These are phyloP conservation scores for Noctua janthe DNA, from an alignment of 2,888 invertebrate genomes.

Conservation along the genomic window DNA sequence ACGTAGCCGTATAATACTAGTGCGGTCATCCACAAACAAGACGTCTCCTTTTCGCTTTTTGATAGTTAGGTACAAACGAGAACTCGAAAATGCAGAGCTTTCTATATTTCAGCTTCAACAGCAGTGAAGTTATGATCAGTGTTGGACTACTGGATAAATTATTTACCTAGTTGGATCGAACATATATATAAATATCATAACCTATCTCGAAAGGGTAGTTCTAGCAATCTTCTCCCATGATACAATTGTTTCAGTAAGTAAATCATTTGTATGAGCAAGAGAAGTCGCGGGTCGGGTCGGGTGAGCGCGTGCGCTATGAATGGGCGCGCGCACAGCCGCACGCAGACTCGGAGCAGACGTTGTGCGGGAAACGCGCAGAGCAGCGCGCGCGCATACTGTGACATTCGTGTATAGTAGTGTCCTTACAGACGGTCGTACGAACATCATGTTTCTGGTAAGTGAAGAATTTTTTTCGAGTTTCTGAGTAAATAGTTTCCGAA, in stretches of 20 bases:
- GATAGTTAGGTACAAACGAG: background rate
- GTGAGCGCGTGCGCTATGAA: constrained; percentile 71
- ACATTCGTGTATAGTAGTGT: constrained; percentile 50
- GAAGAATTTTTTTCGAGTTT: background rate
- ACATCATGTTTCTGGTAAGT: constrained; percentile 63
- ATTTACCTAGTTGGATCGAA: background rate
- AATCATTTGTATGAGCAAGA: constrained; percentile 30
- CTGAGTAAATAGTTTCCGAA: background rate
- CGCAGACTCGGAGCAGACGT: constrained; percentile 83
- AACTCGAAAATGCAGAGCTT: constrained; percentile 3
- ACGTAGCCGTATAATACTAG: background rate
- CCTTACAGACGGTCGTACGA: constrained; percentile 37
- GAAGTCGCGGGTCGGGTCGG: constrained; percentile 46
- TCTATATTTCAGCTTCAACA: background rate
- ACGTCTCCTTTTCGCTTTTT: background rate
- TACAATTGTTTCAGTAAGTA: constrained; percentile 30
- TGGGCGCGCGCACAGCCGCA: constrained; percentile 58
- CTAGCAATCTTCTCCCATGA: constrained; percentile 3
- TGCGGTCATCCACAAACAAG: constrained; percentile 12
- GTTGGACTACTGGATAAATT: background rate
- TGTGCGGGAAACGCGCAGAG: constrained; percentile 78
- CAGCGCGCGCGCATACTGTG: constrained; percentile 54
- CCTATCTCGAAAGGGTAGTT: background rate
- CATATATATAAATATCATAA: background rate
- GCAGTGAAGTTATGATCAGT: background rate